These are phyloP conservation scores for Xenops minutus DNA, from an alignment of 2,797 vertebrate species.

Conservation along the genomic window DNA sequence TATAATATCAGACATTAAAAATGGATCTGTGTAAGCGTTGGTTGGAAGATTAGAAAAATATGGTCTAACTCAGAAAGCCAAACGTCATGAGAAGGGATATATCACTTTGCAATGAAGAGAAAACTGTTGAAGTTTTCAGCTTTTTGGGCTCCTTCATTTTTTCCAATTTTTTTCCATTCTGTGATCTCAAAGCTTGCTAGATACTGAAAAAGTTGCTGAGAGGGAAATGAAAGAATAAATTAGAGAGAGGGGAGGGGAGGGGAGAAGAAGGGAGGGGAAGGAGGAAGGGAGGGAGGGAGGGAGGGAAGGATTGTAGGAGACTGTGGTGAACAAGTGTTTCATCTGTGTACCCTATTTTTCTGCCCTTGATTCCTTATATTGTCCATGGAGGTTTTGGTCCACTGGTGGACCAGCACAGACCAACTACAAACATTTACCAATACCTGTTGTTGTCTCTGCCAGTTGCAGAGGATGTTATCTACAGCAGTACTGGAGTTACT, in stretches of 20 bases:
- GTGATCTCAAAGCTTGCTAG: not conserved
- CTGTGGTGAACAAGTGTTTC: not conserved
- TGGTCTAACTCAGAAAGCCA: not conserved
- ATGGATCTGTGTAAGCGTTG: not conserved
- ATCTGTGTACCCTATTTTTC: not conserved
- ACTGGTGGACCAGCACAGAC: not conserved
- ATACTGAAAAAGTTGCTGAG: not conserved
- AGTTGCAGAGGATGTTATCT: not conserved
- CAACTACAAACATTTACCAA: rapidly evolving
- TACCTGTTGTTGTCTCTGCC: not conserved
- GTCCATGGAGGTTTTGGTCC: not conserved
- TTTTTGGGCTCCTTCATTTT: not conserved
- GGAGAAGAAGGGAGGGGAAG: no score
- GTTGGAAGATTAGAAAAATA: not conserved
- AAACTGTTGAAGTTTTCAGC: not conserved
- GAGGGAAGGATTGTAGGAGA: not conserved
- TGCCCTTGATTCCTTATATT: not conserved
- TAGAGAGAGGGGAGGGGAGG: no score
- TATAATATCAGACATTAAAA: not conserved
- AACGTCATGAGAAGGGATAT: not conserved
- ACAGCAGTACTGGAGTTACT: not conserved
- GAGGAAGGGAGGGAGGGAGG: no score
- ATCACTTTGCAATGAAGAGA: not conserved
- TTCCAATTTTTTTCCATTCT: not conserved
- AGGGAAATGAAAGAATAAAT: not conserved